These are phyloP conservation scores for Upupa epops DNA, from an alignment of 2,113 vertebrate genomes.

Conservation along the genomic window DNA sequence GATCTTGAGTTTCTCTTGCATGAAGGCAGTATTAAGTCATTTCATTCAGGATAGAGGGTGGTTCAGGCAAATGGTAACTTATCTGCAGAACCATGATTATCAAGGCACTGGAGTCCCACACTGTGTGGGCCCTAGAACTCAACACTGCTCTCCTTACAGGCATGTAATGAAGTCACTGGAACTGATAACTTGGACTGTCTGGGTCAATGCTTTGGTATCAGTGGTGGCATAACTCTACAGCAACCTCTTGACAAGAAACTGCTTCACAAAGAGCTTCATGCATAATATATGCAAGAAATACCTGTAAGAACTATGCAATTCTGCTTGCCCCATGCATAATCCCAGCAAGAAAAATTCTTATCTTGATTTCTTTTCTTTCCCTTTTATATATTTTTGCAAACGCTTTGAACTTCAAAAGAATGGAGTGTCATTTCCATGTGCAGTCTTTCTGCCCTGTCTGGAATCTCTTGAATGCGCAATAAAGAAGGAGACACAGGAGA, in stretches of 20 bases:
- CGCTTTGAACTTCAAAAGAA: neutral
- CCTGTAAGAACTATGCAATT: neutral
- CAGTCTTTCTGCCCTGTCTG: neutral
- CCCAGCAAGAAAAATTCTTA: neutral
- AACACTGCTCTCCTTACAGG: neutral
- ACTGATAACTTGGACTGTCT: neutral
- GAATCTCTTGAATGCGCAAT: neutral
- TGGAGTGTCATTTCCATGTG: neutral
- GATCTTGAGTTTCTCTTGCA: neutral
- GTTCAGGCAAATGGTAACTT: neutral
- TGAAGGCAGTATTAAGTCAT: neutral
- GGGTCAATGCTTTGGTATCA: fast-evolving
- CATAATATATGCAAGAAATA: neutral
- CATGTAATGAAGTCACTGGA: neutral
- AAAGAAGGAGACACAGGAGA: neutral
- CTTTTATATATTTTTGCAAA: neutral
- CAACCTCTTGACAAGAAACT: neutral
- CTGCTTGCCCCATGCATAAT: neutral
- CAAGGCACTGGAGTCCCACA: neutral
- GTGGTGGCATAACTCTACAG: neutral
- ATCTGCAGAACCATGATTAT: neutral
- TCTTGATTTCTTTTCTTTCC: neutral
- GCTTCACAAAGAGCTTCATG: neutral
- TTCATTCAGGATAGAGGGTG: neutral
- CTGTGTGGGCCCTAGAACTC: neutral